Percentiles rank a stretch among this genome's conserved stretches.
phyloP scores from a whole-genome alignment of 2,888 invertebrate species.

The Myopa testacea region DNA sequence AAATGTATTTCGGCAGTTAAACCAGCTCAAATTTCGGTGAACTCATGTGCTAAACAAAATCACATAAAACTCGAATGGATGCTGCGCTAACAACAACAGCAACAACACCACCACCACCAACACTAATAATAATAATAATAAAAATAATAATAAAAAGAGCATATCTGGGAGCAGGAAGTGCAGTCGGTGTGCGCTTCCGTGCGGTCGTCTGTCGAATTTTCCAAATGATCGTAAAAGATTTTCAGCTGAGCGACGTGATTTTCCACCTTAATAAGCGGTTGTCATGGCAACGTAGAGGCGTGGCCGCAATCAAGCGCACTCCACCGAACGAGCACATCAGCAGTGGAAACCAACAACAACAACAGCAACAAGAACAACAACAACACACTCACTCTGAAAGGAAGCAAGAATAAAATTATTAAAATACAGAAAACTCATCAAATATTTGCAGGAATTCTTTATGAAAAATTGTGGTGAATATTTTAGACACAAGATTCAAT shows the following conservation, averaged over 20 bases:
- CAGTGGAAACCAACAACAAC: neutral
- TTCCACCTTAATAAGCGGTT: constrained; percentile 57
- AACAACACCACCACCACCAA: neutral
- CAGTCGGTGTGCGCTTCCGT: neutral
- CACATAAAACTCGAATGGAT: neutral
- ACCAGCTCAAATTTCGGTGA: no score
- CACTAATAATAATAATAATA: no score
- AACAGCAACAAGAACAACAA: neutral
- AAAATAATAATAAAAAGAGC: no score
- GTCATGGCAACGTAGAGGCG: constrained; percentile 49
- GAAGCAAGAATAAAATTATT: neutral
- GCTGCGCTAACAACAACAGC: neutral
- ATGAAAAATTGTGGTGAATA: neutral
- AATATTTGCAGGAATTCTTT: neutral
- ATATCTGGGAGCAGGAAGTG: no score
- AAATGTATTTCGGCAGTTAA: no score
- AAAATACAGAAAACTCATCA: neutral
- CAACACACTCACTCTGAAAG: neutral
- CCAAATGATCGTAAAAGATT: constrained; percentile 62
- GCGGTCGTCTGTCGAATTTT: constrained; percentile 22
- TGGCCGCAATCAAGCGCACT: constrained; percentile 6
- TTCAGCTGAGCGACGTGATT: constrained; percentile 65
- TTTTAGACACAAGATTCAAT: no score
- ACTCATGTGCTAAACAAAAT: no score
- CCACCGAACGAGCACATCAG: neutral